A percentile compares a stretch with the other conserved stretches of the same genome.
These are phyloP conservation scores for Sebastes taczanowskii DNA, from an alignment of 2,797 vertebrate genomes.

Conservation along the genomic window DNA sequence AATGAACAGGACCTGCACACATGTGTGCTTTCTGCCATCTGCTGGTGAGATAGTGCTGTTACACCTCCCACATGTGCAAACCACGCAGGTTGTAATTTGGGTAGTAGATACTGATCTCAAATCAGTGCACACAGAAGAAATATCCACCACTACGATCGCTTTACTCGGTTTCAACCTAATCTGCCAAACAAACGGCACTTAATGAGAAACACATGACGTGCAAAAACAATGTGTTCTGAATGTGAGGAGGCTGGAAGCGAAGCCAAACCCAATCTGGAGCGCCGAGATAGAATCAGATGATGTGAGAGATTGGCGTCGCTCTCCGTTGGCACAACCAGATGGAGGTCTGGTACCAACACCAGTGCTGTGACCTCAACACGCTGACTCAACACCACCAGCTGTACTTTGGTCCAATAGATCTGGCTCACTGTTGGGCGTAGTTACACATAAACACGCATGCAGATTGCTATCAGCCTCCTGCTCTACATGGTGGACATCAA, in stretches of 20 bases:
- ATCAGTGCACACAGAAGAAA: neutral
- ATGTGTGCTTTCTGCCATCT: constrained; percentile 74
- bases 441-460: constrained; percentile 13
- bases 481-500: constrained; percentile 48
- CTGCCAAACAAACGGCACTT: constrained; percentile 27
- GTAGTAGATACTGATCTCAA: neutral
- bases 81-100: neutral
- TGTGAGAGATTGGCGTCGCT: constrained; percentile 42
- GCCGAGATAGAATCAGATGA: constrained; percentile 46
- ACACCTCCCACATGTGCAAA: neutral
- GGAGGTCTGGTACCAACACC: constrained; percentile 63
- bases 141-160: neutral
- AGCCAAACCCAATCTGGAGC: constrained; percentile 31
- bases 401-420: constrained; percentile 49
- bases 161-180: neutral
- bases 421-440: constrained; percentile 36
- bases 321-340: constrained; percentile 51
- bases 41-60: constrained; percentile 51
- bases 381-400: constrained; percentile 61
- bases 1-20: neutral
- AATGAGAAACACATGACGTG: constrained; percentile 51
- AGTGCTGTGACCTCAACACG: constrained; percentile 59
- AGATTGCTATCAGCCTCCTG: constrained; percentile 58
- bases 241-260: neutral
- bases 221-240: constrained; percentile 40